phyloP scores from a whole-genome alignment of 2,888 invertebrate genomes.

The Mythimna impura region DNA sequence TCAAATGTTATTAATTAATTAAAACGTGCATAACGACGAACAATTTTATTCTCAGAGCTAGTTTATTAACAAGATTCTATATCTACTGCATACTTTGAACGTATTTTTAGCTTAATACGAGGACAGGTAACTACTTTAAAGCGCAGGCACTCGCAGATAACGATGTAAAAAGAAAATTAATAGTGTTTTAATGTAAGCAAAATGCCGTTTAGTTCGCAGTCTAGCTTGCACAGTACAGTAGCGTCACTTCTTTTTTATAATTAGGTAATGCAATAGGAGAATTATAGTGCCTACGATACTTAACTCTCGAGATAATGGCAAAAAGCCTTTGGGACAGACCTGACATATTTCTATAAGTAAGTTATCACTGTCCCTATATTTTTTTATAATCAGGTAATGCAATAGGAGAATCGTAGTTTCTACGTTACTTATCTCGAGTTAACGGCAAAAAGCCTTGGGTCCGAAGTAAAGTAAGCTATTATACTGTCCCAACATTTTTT shows the following conservation, averaged over 20 bases:
- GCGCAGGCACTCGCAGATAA: background rate
- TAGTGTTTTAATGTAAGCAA: background rate
- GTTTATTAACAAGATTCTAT: constrained; percentile 17
- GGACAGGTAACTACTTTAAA: background rate
- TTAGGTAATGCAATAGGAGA: constrained; percentile 8
- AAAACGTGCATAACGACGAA: constrained; percentile 24
- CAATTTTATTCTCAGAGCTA: constrained; percentile 25
- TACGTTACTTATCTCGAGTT: constrained; percentile 9
- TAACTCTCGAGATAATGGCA: constrained; percentile 9
- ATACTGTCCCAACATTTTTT: constrained; percentile 37
- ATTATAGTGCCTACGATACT: constrained; percentile 3
- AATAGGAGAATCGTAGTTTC: constrained; percentile 8
- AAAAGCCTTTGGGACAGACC: constrained; percentile 5
- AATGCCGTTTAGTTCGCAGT: constrained; percentile 3
- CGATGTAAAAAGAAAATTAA: constrained; percentile 4
- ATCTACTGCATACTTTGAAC: constrained; percentile 12
- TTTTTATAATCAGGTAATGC: constrained; percentile 16
- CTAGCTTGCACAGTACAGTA: background rate
- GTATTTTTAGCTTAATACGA: background rate
- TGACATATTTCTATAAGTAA: constrained; percentile 23
- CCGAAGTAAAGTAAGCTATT: constrained; percentile 23
- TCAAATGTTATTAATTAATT: constrained; percentile 44
- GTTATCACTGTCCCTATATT: constrained; percentile 31
- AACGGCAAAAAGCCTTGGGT: constrained; percentile 4
- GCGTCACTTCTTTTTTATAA: background rate